Conservation (phyloP, 2,888 invertebrate genomes). For the Lepidocyrtinus sp. region DNA sequence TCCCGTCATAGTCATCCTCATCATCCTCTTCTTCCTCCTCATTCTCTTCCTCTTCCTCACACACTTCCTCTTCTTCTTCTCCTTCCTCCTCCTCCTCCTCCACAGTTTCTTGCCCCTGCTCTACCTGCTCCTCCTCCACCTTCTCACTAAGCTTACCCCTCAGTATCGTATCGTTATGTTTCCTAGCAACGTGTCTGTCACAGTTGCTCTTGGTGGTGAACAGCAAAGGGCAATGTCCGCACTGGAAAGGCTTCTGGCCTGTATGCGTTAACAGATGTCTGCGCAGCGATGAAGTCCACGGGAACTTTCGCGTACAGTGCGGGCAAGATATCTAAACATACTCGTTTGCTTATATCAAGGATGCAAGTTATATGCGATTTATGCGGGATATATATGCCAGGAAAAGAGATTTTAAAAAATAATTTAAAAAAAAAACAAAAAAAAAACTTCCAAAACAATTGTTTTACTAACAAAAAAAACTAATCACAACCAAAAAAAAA, state of each 20-base stretch:
- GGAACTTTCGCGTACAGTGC: conserved; percentile 94
- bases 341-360: no score
- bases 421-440: conserved; percentile 13
- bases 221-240: conserved; percentile 91
- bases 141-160: conserved; percentile 71
- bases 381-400: no score
- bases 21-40: conserved; percentile 38
- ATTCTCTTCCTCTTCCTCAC: conserved; percentile 18
- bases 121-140: conserved; percentile 73
- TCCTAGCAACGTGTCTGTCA: conserved; percentile 92
- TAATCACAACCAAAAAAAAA: background rate
- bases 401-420: conserved; percentile 13
- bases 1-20: conserved; percentile 35
- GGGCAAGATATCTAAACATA: conserved; percentile 82
- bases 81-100: conserved; percentile 51
- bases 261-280: conserved; percentile 96
- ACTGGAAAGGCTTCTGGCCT: conserved; percentile 95
- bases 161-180: conserved; percentile 78
- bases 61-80: conserved; percentile 40
- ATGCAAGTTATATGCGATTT: no score
- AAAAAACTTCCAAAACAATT: no score
- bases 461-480: background rate
- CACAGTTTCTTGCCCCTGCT: no score
- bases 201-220: conserved; percentile 98
- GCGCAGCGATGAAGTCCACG: conserved; percentile 96